Evolutionary conservation across 2,888 invertebrate species (phyloP).

Genomic region (Netelia inedita): DNA sequence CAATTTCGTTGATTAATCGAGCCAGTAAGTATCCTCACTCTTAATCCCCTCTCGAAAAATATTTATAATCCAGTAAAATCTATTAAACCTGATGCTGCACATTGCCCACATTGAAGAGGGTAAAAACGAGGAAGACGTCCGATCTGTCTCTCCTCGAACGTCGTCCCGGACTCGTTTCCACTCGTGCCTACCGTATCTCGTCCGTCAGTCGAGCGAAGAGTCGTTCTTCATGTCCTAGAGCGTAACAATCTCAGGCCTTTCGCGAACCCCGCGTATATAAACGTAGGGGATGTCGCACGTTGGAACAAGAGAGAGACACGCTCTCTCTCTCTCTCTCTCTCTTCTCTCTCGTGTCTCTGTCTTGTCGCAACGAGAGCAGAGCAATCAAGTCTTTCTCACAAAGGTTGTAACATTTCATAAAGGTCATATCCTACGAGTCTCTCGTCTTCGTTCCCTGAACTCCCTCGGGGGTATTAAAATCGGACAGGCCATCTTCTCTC

Average conservation of each 20-base stretch:
- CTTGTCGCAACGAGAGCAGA: conserved; percentile 69
- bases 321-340: conserved; percentile 27
- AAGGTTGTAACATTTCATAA: conserved; percentile 82
- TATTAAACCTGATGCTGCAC: no score
- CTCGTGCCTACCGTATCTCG: conserved; percentile 1
- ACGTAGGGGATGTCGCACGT: conserved; percentile 38
- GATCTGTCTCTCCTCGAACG: conserved; percentile 45
- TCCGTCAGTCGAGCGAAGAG: conserved; percentile 28
- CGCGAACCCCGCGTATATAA: neutral
- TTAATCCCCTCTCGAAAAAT: no score
- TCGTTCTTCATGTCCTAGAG: conserved; percentile 61
- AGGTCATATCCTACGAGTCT: conserved; percentile 77
- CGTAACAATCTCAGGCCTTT: conserved; percentile 52
- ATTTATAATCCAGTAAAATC: no score
- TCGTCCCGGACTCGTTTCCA: conserved; percentile 22
- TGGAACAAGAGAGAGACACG: conserved; percentile 11
- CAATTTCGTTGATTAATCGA: no score
- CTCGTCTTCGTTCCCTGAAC: conserved; percentile 57
- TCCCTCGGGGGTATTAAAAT: conserved; percentile 80
- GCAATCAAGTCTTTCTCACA: conserved; percentile 78
- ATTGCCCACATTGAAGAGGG: no score
- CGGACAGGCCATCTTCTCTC: conserved; percentile 60
- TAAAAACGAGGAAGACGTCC: conserved; percentile 35
- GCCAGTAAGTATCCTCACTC: no score
- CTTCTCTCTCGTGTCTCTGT: conserved; percentile 17